Percentiles rank a stretch among this genome's conserved stretches.
Conservation (phyloP, 2,797 vertebrate genomes). For the Balearica regulorum region DNA sequence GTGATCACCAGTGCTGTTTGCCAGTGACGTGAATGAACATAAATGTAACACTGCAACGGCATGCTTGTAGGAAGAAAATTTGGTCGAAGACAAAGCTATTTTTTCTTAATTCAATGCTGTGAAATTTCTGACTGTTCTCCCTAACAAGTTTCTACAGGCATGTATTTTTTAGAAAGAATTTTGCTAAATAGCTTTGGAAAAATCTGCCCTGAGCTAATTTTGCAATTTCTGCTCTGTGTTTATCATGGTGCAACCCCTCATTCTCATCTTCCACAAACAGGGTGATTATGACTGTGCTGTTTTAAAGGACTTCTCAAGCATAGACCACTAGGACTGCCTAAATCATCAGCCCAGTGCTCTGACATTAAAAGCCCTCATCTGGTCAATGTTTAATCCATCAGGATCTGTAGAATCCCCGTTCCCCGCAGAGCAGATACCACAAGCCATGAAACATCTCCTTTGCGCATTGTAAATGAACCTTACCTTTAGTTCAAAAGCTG, state of each 20-base stretch:
- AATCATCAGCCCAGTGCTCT: background rate
- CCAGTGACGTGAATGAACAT: background rate
- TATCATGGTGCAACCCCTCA: background rate
- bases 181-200: background rate
- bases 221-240: background rate
- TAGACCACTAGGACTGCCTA: background rate
- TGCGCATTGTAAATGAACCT: background rate
- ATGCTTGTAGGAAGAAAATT: background rate
- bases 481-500: background rate
- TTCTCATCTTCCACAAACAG: background rate
- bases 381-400: background rate
- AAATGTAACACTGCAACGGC: background rate
- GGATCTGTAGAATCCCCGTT: background rate
- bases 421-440: background rate
- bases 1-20: background rate
- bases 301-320: background rate
- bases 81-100: background rate
- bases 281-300: background rate
- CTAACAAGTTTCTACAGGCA: background rate
- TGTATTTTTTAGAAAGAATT: background rate
- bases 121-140: background rate
- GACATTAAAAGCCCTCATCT: background rate
- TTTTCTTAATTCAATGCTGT: background rate
- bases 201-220: background rate
- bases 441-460: background rate